Base-by-base conservation (phyloP, 2,888 invertebrate species). In the Gymnocheta viridis region DNA sequence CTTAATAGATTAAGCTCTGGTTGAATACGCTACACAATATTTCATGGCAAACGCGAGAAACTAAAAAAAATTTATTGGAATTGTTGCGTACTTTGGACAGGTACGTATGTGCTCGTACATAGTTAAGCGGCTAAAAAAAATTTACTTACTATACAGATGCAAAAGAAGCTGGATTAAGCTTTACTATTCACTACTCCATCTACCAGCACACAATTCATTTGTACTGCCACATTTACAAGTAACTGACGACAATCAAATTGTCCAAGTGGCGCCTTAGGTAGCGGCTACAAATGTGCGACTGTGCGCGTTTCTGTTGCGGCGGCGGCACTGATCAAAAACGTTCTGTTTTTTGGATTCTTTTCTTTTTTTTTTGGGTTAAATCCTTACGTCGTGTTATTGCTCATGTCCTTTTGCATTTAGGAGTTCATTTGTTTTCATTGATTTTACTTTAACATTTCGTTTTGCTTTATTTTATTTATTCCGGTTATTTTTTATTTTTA, bases 361-460 rank as follows among this genome's bases (percentile, higher is more conserved):
- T 32, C 14, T 29, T 35, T 44, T 56, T 44, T 44, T 32, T 84
- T 67, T 67, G 56, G 70, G 78, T 76, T 51, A 83, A 86, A 86
- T 86, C 86, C 86, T 86, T 86, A 82, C 82, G 86, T 86, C 86
- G 86, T 86, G 86, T 86, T 86, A 81, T 72, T 86, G 86, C 82
- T 86, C 86, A 86, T 86, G 86, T 86, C 86, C 86, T 86, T 85
- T 85, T 85, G 74, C 85, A 85, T 86, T 85, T 82, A 79, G 67
- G 85, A 82, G 86, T 84, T 80, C 80, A 82, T 82, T 82, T 81
- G 74, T 82, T 82, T 84, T 77, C 81, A 78, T 83, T 81, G 79
- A 82, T 85, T 84, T 67, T 77, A 67, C 54, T 77, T 41, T 54
- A 49, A 72, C 29, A 58, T 58, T 64, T 82, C 66, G 67, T 54